phyloP scores from a whole-genome alignment of 2,888 invertebrate species.

The Palloptera scutellata region DNA sequence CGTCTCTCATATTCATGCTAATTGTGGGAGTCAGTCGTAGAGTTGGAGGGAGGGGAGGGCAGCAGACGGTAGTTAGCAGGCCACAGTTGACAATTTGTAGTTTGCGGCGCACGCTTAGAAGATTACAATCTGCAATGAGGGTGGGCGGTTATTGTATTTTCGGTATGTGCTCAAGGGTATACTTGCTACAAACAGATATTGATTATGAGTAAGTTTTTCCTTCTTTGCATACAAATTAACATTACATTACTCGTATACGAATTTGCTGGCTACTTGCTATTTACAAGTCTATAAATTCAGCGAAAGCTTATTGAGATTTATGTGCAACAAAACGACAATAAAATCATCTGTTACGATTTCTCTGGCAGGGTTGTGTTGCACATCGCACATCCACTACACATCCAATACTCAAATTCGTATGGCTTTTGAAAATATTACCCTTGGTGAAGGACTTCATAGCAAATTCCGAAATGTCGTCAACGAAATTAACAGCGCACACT shows the following conservation, averaged over 20 bases:
- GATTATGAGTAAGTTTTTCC: slow-evolving; percentile 3
- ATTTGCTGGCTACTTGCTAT: too few relatives aligned
- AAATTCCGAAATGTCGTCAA: too few relatives aligned
- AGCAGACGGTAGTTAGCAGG: neutral
- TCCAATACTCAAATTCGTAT: too few relatives aligned
- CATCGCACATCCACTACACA: too few relatives aligned
- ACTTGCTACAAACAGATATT: neutral
- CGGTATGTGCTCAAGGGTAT: neutral
- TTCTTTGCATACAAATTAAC: neutral
- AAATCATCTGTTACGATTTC: too few relatives aligned
- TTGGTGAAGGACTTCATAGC: too few relatives aligned
- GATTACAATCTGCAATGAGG: slow-evolving; percentile 1
- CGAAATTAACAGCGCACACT: too few relatives aligned
- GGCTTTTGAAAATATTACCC: too few relatives aligned
- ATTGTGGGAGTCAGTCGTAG: neutral
- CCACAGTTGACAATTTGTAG: neutral
- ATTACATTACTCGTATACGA: neutral
- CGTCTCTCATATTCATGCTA: neutral
- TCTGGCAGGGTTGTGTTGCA: too few relatives aligned
- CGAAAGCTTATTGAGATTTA: too few relatives aligned
- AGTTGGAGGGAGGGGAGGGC: neutral
- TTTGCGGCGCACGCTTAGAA: neutral
- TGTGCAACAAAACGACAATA: too few relatives aligned
- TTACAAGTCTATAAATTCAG: too few relatives aligned
- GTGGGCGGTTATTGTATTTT: neutral